Percentiles rank a stretch among this genome's conserved stretches.
Conservation (phyloP, 2,888 invertebrate genomes). For the Plebejus melissa region DNA sequence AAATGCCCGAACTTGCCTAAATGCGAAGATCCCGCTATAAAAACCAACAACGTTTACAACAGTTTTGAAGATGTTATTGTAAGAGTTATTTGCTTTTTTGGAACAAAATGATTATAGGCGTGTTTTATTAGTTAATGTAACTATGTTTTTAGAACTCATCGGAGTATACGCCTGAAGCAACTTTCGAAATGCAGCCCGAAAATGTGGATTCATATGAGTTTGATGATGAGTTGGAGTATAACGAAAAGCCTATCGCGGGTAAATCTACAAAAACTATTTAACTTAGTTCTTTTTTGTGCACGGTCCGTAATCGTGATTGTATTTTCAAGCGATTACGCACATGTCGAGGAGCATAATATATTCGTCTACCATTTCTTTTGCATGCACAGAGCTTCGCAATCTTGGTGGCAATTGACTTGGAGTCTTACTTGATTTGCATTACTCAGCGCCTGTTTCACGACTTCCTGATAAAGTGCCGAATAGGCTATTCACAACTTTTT, state of each 20-base stretch:
- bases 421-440: too few species aligned
- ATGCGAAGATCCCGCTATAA: slow-evolving; percentile 42
- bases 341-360: too few species aligned
- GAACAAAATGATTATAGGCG: not conserved
- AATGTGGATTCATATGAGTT: slow-evolving; percentile 42
- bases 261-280: not conserved
- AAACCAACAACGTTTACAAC: slow-evolving; percentile 43
- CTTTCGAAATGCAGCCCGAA: slow-evolving; percentile 58
- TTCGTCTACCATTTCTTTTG: too few species aligned
- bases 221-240: slow-evolving; percentile 41
- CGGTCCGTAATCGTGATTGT: too few species aligned
- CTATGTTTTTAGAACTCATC: slow-evolving; percentile 32
- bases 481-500: too few species aligned
- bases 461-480: too few species aligned
- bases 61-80: slow-evolving; percentile 41
- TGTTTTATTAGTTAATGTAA: not conserved
- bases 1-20: slow-evolving; percentile 55
- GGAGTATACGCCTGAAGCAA: slow-evolving; percentile 54
- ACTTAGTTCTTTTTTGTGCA: too few species aligned
- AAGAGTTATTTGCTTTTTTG: slow-evolving; percentile 18
- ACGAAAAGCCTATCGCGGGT: slow-evolving; percentile 16
- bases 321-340: too few species aligned
- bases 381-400: too few species aligned
- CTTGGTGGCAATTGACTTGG: too few species aligned
- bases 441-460: too few species aligned